Evolutionary conservation across 2,888 invertebrate species (phyloP).

Genomic region (Neuroscelio doddi): DNA sequence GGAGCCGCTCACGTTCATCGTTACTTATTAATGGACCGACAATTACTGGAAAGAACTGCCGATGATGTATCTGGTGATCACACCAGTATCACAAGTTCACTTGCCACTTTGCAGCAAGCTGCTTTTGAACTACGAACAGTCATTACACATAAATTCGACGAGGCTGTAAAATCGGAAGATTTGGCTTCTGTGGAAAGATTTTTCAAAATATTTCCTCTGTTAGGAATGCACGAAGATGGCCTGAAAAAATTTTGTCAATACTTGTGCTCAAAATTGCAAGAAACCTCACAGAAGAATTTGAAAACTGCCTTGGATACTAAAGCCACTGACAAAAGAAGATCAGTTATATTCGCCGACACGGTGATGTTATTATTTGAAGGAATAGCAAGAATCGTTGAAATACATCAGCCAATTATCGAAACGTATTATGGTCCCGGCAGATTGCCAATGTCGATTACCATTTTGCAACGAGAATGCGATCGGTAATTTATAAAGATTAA

Average conservation of each 20-base stretch:
- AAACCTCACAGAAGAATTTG: slow-evolving; percentile 82
- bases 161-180: slow-evolving; percentile 91
- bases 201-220: slow-evolving; percentile 96
- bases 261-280: slow-evolving; percentile 83
- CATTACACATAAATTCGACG: slow-evolving; percentile 88
- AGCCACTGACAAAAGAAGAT: slow-evolving; percentile 80
- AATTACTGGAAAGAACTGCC: slow-evolving; percentile 83
- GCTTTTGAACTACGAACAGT: slow-evolving; percentile 81
- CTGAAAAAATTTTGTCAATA: slow-evolving; percentile 90
- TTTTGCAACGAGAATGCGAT: slow-evolving; percentile 88
- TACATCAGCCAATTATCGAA: slow-evolving; percentile 91
- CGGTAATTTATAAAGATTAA: slow-evolving; percentile 16
- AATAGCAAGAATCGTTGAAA: slow-evolving; percentile 87
- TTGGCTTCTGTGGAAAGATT: slow-evolving; percentile 93
- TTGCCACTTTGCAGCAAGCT: slow-evolving; percentile 83
- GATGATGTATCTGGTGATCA: slow-evolving; percentile 82
- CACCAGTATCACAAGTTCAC: slow-evolving; percentile 81
- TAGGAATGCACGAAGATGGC: slow-evolving; percentile 93
- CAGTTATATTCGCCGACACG: slow-evolving; percentile 88
- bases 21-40: slow-evolving; percentile 94
- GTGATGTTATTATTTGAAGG: slow-evolving; percentile 89
- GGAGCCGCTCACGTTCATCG: slow-evolving; percentile 96
- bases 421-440: slow-evolving; percentile 90
- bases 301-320: slow-evolving; percentile 79
- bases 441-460: slow-evolving; percentile 80